These are phyloP conservation scores for Galbula dea DNA, from an alignment of 2,113 vertebrate species.

Conservation along the genomic window DNA sequence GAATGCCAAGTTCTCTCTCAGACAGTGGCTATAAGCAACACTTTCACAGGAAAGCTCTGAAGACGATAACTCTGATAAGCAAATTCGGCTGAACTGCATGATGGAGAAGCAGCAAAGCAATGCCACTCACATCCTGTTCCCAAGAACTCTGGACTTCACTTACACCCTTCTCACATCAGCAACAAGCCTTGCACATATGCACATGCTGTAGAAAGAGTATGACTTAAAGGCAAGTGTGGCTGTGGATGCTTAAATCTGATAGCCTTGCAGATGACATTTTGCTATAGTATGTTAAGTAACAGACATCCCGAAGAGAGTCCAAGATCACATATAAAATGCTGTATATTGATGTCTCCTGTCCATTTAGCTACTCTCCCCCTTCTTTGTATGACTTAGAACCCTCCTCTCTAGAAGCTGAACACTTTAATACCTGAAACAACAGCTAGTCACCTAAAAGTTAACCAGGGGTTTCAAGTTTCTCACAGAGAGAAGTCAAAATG, in stretches of 20 bases:
- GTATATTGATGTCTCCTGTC: not conserved
- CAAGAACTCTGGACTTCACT: conserved; percentile 8
- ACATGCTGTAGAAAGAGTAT: not conserved
- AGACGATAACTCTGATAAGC: conserved; percentile 39
- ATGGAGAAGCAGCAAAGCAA: not conserved
- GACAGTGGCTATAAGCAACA: not conserved
- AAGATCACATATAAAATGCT: not conserved
- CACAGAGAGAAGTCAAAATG: not conserved
- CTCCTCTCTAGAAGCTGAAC: not conserved
- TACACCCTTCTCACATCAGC: not conserved
- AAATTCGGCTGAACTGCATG: conserved; percentile 8
- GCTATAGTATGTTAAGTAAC: not conserved
- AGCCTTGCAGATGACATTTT: not conserved
- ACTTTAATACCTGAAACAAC: not conserved
- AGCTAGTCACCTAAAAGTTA: not conserved
- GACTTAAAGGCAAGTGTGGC: not conserved
- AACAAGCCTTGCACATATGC: not conserved
- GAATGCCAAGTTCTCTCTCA: not conserved
- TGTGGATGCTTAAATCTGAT: not conserved
- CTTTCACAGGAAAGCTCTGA: conserved; percentile 43
- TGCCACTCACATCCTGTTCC: conserved; percentile 21
- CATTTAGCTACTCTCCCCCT: not conserved
- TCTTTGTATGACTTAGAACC: not conserved
- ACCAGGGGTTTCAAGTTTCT: not conserved
- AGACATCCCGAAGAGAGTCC: not conserved